Percentiles rank a stretch among this genome's conserved stretches.
phyloP scores from a whole-genome alignment of 2,888 invertebrate genomes.

The Agonopterix subpropinquella region DNA sequence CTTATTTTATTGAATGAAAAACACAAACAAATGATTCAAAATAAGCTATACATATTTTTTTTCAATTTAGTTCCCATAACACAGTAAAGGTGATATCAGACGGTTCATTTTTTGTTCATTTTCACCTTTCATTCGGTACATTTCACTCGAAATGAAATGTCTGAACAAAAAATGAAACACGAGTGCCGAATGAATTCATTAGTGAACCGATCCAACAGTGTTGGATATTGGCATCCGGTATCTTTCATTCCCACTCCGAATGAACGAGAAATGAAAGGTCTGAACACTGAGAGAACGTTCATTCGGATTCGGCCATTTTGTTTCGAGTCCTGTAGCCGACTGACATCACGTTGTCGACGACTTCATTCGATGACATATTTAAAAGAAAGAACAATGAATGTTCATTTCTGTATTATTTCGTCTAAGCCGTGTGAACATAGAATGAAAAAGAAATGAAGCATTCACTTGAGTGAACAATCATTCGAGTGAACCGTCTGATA shows the following conservation, averaged over 20 bases:
- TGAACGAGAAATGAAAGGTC: constrained; percentile 18
- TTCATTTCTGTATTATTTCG: background rate
- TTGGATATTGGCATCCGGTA: constrained; percentile 13
- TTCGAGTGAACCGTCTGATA: constrained; percentile 3
- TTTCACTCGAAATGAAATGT: background rate
- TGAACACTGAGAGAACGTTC: constrained; percentile 16
- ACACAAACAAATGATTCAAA: too few species aligned
- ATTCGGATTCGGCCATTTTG: constrained; percentile 17
- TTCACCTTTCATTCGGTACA: background rate
- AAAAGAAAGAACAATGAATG: constrained; percentile 2
- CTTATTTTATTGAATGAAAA: too few species aligned
- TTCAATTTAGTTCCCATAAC: too few species aligned
- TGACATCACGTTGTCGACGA: background rate
- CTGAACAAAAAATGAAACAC: too few species aligned
- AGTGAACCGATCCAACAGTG: too few species aligned
- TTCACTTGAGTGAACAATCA: constrained; percentile 5
- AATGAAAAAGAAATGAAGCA: constrained; percentile 8
- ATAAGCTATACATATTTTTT: too few species aligned
- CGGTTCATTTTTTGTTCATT: constrained; percentile 1
- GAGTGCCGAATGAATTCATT: too few species aligned
- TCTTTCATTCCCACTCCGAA: constrained; percentile 15
- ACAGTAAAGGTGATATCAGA: background rate
- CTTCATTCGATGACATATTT: constrained; percentile 7
- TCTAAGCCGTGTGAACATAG: constrained; percentile 9
- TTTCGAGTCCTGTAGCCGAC: constrained; percentile 1